These are phyloP conservation scores for Gephyroberyx darwinii DNA, from an alignment of 2,797 vertebrate species.

Conservation along the genomic window DNA sequence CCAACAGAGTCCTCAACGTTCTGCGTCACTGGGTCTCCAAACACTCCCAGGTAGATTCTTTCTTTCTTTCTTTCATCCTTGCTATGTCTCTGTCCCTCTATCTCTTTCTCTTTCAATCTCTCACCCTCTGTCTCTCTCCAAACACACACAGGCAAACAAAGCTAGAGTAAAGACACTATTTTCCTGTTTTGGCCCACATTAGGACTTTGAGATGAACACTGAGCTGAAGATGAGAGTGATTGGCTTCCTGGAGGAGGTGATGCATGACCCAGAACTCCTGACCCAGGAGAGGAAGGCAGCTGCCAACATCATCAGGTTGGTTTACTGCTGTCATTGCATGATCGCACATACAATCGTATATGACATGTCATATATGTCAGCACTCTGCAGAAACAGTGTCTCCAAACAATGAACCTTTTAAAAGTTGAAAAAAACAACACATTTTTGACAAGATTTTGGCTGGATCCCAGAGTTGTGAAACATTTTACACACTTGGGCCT, in stretches of 20 bases:
- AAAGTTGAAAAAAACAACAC: too few relatives aligned
- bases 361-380: conserved; percentile 16
- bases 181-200: conserved; percentile 39
- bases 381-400: neutral
- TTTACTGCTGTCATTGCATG: conserved; percentile 1
- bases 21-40: conserved; percentile 98
- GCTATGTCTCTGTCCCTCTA: neutral
- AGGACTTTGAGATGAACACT: conserved; percentile 94
- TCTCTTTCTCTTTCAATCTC: neutral
- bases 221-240: conserved; percentile 92
- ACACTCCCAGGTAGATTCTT: conserved; percentile 88
- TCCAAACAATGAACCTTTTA: too few relatives aligned
- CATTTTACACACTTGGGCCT: too few relatives aligned
- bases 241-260: conserved; percentile 95
- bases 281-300: conserved; percentile 97
- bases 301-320: conserved; percentile 93
- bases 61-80: neutral
- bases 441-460: too few relatives aligned
- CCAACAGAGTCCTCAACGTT: conserved; percentile 95
- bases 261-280: conserved; percentile 94
- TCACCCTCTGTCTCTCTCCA: neutral
- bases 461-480: too few relatives aligned
- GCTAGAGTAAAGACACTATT: conserved; percentile 27
- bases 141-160: neutral
- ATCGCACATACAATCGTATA: conserved; percentile 17